Percentiles rank a stretch among this genome's conserved stretches.
Evolutionary conservation across 2,113 vertebrate species (phyloP).

Genomic region (Crotalus viridis): DNA sequence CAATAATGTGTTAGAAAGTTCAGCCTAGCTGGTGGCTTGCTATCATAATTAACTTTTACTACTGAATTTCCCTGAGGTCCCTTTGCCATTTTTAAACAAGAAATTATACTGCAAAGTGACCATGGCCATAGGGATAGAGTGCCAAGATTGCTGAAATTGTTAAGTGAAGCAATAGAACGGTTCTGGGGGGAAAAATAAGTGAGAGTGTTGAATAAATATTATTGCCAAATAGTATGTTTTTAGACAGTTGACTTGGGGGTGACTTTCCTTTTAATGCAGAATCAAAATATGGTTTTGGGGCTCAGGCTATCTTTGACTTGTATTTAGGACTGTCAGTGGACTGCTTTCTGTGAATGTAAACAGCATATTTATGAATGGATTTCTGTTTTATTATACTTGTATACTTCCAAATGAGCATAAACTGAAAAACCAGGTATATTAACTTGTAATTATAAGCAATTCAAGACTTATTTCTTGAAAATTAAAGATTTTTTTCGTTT

Average conservation of each 20-base stretch:
- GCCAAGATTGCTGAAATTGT: not conserved
- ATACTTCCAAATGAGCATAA: not conserved
- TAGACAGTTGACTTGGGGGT: not conserved
- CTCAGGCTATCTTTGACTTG: not conserved
- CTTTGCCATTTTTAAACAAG: not conserved
- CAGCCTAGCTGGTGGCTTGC: not conserved
- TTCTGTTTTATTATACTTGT: not conserved
- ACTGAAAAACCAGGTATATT: not conserved
- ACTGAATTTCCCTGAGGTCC: not conserved
- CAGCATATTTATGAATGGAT: not conserved
- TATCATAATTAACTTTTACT: not conserved
- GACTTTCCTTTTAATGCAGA: not conserved
- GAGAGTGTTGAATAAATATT: not conserved
- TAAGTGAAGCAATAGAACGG: not conserved
- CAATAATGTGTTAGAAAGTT: not conserved
- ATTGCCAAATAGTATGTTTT: not conserved
- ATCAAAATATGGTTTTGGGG: not conserved
- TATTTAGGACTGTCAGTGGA: not conserved
- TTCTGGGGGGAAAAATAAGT: not conserved
- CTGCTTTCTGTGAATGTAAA: not conserved
- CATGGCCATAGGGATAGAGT: not conserved
- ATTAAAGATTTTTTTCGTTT: not conserved
- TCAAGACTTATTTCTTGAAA: conserved; percentile 27
- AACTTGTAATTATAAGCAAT: conserved; percentile 26
- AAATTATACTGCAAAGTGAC: not conserved